Conservation (phyloP, 2,888 invertebrate species). For the Hyalella azteca region DNA sequence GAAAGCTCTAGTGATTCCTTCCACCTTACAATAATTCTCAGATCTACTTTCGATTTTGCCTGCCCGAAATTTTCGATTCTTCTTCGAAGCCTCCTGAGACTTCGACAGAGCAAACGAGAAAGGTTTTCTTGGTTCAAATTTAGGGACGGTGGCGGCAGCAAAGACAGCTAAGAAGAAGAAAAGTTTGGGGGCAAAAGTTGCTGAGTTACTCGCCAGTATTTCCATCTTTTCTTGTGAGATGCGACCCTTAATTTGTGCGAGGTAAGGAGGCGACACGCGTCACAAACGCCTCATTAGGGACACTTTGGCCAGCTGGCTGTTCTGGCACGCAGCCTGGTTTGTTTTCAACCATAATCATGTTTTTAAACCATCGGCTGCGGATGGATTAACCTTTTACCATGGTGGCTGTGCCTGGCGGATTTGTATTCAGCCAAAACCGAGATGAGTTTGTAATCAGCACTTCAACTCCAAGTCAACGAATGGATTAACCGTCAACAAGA, state of each 20-base stretch:
- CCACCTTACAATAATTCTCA: not conserved
- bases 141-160: not conserved
- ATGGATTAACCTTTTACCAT: not conserved
- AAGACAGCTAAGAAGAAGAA: not conserved
- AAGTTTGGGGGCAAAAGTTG: not conserved
- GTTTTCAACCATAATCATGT: not conserved
- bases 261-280: not conserved
- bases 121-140: slow-evolving; percentile 19
- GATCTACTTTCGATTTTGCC: not conserved
- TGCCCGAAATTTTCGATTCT: not conserved
- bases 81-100: not conserved
- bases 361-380: not conserved
- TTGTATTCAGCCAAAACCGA: not conserved
- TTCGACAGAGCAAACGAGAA: not conserved
- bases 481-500: no score
- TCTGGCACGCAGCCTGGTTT: not conserved
- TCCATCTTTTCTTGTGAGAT: slow-evolving; percentile 29
- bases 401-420: not conserved
- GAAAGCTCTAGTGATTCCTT: not conserved
- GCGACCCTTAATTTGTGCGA: slow-evolving; percentile 1
- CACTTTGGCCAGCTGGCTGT: not conserved
- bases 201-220: not conserved
- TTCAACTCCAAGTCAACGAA: no score
- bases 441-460: no score
- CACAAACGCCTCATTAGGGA: not conserved